Conservation (phyloP, 2,888 invertebrate genomes). For the Pecten maximus region DNA sequence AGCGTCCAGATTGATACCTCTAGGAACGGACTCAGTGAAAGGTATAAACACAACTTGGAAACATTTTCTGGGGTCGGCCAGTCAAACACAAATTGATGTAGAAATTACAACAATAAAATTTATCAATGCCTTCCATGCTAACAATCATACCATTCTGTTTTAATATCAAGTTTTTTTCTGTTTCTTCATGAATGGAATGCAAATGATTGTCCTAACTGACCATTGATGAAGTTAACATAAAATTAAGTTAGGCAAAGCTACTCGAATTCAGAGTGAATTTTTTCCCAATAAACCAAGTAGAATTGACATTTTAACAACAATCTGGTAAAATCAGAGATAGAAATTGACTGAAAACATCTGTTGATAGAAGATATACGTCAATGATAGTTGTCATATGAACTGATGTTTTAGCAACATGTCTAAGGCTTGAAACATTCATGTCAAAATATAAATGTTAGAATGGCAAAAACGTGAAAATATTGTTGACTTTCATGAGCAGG, state of each 20-base stretch:
- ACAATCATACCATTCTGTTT: not conserved
- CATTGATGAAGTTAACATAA: not conserved
- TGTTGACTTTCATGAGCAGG: not conserved
- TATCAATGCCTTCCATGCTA: too few relatives aligned
- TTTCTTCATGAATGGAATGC: not conserved
- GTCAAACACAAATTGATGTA: not conserved
- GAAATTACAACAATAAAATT: too few relatives aligned
- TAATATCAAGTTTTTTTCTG: not conserved
- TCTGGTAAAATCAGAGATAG: not conserved
- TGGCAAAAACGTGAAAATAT: not conserved
- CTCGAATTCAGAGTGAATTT: not conserved
- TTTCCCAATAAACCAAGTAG: not conserved
- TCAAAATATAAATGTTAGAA: not conserved
- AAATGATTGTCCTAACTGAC: not conserved
- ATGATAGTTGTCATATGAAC: not conserved
- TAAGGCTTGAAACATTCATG: not conserved
- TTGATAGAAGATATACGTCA: not conserved
- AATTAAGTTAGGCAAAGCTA: not conserved
- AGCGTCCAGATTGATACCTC: slow-evolving; percentile 99
- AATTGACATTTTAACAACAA: not conserved
- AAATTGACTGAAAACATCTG: not conserved
- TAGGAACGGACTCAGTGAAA: slow-evolving; percentile 98
- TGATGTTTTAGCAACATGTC: too few relatives aligned
- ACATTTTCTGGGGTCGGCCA: not conserved
- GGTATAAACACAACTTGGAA: slow-evolving; percentile 87